Percentiles rank a stretch among this genome's conserved stretches.
Conservation (phyloP, 2,888 invertebrate genomes). For the Eilema depressum region DNA sequence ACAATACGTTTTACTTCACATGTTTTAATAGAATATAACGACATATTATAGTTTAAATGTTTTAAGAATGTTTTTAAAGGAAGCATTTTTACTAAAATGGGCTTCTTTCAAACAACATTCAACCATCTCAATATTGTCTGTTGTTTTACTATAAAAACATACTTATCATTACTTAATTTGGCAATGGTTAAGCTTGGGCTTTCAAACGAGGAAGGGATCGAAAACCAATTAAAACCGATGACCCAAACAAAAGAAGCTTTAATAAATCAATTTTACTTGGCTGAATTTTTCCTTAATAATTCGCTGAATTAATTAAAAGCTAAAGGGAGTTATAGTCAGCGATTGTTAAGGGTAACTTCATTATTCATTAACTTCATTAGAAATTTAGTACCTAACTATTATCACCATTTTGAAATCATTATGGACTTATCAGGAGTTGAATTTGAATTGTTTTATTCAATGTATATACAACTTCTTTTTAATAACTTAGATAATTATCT, state of each 20-base stretch:
- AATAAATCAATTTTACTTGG: conserved; percentile 44
- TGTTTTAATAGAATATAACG: neutral
- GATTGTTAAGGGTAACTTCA: neutral
- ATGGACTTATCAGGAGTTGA: no score
- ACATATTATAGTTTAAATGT: no score
- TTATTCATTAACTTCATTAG: neutral
- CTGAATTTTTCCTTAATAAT: conserved; percentile 25
- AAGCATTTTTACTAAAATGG: neutral
- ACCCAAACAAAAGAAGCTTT: conserved; percentile 48
- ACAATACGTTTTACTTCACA: no score
- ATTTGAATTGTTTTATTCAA: no score
- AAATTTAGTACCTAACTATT: neutral
- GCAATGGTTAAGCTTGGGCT: conserved; percentile 26
- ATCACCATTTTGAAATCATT: neutral
- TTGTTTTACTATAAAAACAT: neutral
- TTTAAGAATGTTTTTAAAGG: neutral
- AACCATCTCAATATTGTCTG: neutral
- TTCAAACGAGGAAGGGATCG: conserved; percentile 39
- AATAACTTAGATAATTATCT: no score
- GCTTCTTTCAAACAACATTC: neutral
- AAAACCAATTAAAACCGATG: conserved; percentile 51
- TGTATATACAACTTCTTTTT: no score
- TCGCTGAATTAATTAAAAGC: conserved; percentile 28
- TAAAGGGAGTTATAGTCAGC: conserved; percentile 11
- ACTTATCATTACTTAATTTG: conserved; percentile 1